Base-by-base conservation (phyloP, 2,797 vertebrate species). In the Pyrocephalus nanus region DNA sequence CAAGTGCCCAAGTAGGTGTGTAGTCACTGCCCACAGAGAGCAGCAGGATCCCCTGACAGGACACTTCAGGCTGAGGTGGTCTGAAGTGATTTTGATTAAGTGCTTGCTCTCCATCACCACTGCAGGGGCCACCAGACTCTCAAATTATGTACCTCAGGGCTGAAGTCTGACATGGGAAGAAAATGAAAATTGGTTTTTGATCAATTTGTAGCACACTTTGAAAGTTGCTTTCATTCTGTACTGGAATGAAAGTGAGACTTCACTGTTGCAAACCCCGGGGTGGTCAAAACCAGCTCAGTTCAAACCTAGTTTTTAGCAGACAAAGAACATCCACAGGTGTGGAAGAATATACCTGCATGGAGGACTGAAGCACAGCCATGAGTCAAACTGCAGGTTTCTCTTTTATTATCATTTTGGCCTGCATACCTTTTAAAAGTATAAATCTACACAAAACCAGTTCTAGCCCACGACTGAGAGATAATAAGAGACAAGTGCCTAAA, bases 401-500 rank as follows among this genome's bases (percentile, higher is more conserved):
- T 12, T 15, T 75, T 48, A 19, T 9, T 12, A 20, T 77, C 19
- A 27, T 62, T 88, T 45, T 51, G 43, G 38, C 54, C 50, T 86
- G 51, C 11, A 19, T 67, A 22, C n/a, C 58, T 93, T 95, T 88
- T 27, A 64, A 38, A 38, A 62, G 18, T 42, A 30, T 45, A 66
- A 86, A 84, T 75, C 58, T 54, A 66, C 32, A 22, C 32, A 57
- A 79, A 76, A 70, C 55, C 66, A 75, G 21, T 91, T 93, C 87
- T 93, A 74, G 53, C 25, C 38, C 26, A 9, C 58, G 86, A 74
- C 86, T 91, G 74, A 53, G 29, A 53, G 51, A 53, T 53, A 95
- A 64, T 72, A 75, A 75, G 93, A 94, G 85, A 58, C 50, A 92
- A 92, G 51, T 86, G 77, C 75, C 76, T 84, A 72, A 90, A 88